Base-by-base conservation (phyloP, 2,797 vertebrate genomes). In the Erpetoichthys calabaricus region DNA sequence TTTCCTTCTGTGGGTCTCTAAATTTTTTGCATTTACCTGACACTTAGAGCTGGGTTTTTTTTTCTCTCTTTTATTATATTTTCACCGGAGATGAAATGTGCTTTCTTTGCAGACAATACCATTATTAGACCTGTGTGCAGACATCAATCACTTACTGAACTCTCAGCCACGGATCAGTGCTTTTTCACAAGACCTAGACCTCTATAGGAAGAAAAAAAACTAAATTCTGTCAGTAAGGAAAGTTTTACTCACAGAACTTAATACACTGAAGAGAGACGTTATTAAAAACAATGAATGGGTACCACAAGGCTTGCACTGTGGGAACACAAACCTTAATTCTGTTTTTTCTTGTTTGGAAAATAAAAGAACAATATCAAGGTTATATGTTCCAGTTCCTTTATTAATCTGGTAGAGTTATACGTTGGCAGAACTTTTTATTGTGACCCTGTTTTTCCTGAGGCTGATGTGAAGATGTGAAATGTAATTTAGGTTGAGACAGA, bases 31-130 rank as follows among this genome's bases (percentile, higher is more conserved):
- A 63, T 63, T 57, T 51, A 47, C 56, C 59, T 67, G 65, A 68
- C 55, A 58, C 54, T 72, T 61, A 50, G 63, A 58, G 73, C 52
- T 57, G 66, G 76, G 67, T 63, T 65, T 58, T 62, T 70, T 70
- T 70, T 66, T 72, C 51, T 55, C 45, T 64, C 60, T 70, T 72
- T 79, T 25, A 25, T 25, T 25, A 25, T 25, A 25, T 25, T 25
- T 75, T 75, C 67, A 80, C 44, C 68, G 50, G 57, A 71, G 59
- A 68, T 70, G 53, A 75, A 74, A 61, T 75, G 59, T 66, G 71
- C 72, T 80, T 79, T 80, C 70, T 76, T 74, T 75, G 72, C 60
- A 68, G 62, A 45, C 56, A 62, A 66, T 73, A 63, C 67, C 67
- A 72, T 75, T 75, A 72, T 75, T 71, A 73, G 57, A 68, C 52